Conservation (phyloP, 2,888 invertebrate genomes). For the Electrophaes corylata region DNA sequence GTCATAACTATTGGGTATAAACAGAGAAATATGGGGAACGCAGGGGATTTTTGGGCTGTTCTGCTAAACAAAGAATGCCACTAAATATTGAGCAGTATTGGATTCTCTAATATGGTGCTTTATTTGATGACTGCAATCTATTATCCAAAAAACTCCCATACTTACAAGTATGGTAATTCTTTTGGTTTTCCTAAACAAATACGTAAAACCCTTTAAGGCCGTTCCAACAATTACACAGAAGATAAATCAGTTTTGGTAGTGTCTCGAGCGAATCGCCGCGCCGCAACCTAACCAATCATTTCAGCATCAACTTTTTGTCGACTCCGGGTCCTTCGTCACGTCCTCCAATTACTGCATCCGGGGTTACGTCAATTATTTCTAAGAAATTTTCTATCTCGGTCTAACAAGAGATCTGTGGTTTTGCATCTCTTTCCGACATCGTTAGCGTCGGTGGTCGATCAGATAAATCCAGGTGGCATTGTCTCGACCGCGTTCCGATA, state of each 20-base stretch:
- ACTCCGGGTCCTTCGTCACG: slow-evolving; percentile 15
- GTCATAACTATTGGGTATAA: no score
- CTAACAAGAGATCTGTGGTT: background rate
- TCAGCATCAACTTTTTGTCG: slow-evolving; percentile 24
- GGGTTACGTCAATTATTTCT: slow-evolving; percentile 13
- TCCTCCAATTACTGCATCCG: slow-evolving; percentile 27
- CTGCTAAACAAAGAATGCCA: no score
- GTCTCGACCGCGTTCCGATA: slow-evolving; percentile 21
- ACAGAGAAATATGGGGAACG: no score
- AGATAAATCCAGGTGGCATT: slow-evolving; percentile 25
- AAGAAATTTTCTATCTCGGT: slow-evolving; percentile 9
- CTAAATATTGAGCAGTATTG: no score
- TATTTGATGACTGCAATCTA: no score
- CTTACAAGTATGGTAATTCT: no score
- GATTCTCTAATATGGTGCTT: no score
- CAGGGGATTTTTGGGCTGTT: no score
- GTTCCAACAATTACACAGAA: slow-evolving; percentile 22
- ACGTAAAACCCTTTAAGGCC: background rate
- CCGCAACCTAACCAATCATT: slow-evolving; percentile 16
- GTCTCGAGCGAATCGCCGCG: slow-evolving; percentile 18
- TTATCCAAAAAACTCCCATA: background rate
- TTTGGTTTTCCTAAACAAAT: background rate
- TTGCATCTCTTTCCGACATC: slow-evolving; percentile 22
- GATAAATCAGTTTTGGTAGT: slow-evolving; percentile 17
- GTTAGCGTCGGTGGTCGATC: slow-evolving; percentile 22